Conservation (phyloP, 2,113 vertebrate species). For the Oxygymnocypris stewartii region DNA sequence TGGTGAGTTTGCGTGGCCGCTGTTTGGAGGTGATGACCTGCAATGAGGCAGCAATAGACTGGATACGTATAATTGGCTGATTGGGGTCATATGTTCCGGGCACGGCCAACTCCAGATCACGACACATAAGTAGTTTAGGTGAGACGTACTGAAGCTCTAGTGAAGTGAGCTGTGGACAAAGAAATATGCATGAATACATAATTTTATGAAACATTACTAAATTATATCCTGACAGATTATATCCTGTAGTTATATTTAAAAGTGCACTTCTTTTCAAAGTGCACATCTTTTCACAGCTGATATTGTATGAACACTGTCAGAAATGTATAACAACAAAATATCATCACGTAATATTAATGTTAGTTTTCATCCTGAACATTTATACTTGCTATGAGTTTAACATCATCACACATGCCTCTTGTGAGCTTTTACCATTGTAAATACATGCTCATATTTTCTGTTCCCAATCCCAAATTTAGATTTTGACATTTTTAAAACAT, state of each 20-base stretch:
- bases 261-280: background rate
- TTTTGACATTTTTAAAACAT: too few species aligned
- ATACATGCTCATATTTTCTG: background rate
- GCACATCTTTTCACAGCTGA: background rate
- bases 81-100: slow-evolving; percentile 97
- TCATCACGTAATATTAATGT: background rate
- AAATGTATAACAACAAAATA: background rate
- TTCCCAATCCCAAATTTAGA: background rate
- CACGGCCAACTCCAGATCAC: slow-evolving; percentile 93
- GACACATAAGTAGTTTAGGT: slow-evolving; percentile 97
- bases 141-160: slow-evolving; percentile 96
- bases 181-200: background rate
- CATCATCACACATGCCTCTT: background rate
- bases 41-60: slow-evolving; percentile 92
- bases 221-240: background rate
- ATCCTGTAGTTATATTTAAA: background rate
- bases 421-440: background rate
- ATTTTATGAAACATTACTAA: background rate
- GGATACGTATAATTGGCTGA: slow-evolving; percentile 95
- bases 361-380: background rate
- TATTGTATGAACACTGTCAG: background rate
- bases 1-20: slow-evolving; percentile 92
- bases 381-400: background rate
- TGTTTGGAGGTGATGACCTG: slow-evolving; percentile 99
- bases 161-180: slow-evolving; percentile 85